Evolutionary conservation across 30 jellyfish, hydroid and myxozoan species (phyloP), one percentile per base, ranked within the genome.

Genomic region (Hydractinia symbiolongicarpus): DNA sequence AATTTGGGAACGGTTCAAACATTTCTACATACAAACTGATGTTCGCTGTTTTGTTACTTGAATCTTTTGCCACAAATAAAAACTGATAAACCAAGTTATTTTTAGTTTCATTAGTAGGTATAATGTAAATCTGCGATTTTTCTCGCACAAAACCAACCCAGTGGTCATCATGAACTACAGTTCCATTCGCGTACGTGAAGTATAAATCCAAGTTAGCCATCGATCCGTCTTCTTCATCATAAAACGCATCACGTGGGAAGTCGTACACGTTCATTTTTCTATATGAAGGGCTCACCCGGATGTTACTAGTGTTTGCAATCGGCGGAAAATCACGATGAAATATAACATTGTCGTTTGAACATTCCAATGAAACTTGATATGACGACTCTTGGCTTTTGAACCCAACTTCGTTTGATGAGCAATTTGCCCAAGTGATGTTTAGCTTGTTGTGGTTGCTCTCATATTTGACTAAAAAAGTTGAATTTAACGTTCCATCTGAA

Each of bases 161-260:
- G 53, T 55, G 61, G 44, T 55, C 15, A 7, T 51, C 14, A 55
- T 85, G 88, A 7, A 7, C 15, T 11, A 4, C 44, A 9, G 70
- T 54, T 61, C 69, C 54, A 51, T 64, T 74, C 5, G n/a, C 17
- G 57, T 55, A 74, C 40, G 88, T 54, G 7, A 83, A 66, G 2
- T 55, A 83, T 51, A 83, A 30, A 55, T 17, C 8, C 15, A 83
- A 51, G 21, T 54, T 73, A 19, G 54, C 21, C 49, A 72, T 19
- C 14, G n/a, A 57, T 14, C 90, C 90, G 58, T 77, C 90, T 57
- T 83, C 91, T 8, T 50, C 5, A 53, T 83, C 91, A 40, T 50
- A 8, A 69, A 83, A 75, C 7, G 90, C 69, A 58, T 83, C 84
- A 10, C 44, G 20, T 8, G 91, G 91, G 21, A 83, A 21, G 19